These are phyloP conservation scores for Leptinotarsa tumamoca DNA, from an alignment of 2,888 invertebrate species.

Conservation along the genomic window DNA sequence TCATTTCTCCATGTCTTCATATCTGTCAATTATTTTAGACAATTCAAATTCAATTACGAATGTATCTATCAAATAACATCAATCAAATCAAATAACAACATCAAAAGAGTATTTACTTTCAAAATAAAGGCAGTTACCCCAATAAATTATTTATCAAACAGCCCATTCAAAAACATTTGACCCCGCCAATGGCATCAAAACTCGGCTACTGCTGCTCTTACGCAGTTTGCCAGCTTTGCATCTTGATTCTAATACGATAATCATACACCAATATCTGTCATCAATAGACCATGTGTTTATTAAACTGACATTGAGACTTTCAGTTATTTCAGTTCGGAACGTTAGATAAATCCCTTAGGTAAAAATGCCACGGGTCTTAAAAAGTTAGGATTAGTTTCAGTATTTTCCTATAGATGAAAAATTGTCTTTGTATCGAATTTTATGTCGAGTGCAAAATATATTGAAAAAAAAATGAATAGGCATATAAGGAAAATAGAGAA, in stretches of 20 bases:
- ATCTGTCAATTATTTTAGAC: no score
- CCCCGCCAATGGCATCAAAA: not conserved
- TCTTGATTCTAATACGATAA: conserved; percentile 47
- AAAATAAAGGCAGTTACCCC: no score
- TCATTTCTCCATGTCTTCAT: no score
- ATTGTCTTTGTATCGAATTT: not conserved
- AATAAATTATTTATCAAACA: not conserved
- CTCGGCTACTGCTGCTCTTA: conserved; percentile 29
- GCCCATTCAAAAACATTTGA: not conserved
- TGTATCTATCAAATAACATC: no score
- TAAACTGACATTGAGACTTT: conserved; percentile 43
- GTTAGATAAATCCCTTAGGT: conserved; percentile 11
- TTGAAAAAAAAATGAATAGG: no score
- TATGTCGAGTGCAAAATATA: no score
- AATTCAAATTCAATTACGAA: no score
- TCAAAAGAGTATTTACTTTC: no score
- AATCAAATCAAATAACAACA: no score
- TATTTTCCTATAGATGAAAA: not conserved
- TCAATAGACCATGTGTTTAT: conserved; percentile 44
- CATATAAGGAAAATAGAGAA: no score
- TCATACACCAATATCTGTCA: conserved; percentile 37
- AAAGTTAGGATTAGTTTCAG: not conserved
- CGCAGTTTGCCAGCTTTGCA: conserved; percentile 34
- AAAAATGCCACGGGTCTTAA: conserved; percentile 4
- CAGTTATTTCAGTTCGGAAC: conserved; percentile 19